Percentiles rank a stretch among this genome's conserved stretches.
phyloP scores from a whole-genome alignment of 92 coral and sea anemone genomes.

The Porites rus region DNA sequence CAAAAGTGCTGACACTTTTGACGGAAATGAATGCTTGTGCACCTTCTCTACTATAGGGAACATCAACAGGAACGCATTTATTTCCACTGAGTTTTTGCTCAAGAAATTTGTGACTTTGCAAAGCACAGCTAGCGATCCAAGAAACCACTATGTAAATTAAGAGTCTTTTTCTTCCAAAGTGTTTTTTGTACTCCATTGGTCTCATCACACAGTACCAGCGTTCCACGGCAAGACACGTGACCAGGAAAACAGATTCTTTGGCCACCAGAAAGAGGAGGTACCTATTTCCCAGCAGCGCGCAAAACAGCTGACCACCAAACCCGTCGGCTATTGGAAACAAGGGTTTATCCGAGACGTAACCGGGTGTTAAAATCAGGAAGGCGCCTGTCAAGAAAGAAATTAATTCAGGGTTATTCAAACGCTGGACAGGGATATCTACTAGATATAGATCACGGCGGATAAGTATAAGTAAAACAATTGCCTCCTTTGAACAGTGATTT shows the following conservation, averaged over 20 bases:
- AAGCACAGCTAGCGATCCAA: constrained; percentile 28
- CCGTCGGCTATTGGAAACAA: constrained; percentile 5
- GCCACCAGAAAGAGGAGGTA: constrained; percentile 25
- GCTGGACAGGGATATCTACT: no score
- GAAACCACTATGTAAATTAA: constrained; percentile 2
- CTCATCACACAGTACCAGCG: constrained; percentile 41
- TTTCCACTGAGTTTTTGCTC: constrained; percentile 2
- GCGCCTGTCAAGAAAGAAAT: constrained; percentile 3
- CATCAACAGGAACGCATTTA: constrained; percentile 4
- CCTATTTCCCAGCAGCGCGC: constrained; percentile 25
- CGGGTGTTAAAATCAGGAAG: constrained; percentile 20
- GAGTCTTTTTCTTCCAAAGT: constrained; percentile 22
- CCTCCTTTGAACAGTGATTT: no score
- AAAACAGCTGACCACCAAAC: constrained; percentile 20
- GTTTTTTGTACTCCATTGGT: constrained; percentile 10
- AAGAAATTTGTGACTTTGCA: constrained; percentile 31
- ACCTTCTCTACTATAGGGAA: constrained; percentile 13
- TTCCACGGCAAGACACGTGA: constrained; percentile 36
- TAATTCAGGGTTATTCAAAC: no score
- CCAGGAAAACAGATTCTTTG: constrained; percentile 18
- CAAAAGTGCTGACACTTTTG: constrained; percentile 13
- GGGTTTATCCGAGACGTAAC: constrained; percentile 19
- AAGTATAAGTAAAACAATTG: no score
- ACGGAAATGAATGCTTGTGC: constrained; percentile 25
- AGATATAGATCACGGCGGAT: no score